Conservation (phyloP, 2,113 vertebrate species). For the Mystacornis crossleyi region DNA sequence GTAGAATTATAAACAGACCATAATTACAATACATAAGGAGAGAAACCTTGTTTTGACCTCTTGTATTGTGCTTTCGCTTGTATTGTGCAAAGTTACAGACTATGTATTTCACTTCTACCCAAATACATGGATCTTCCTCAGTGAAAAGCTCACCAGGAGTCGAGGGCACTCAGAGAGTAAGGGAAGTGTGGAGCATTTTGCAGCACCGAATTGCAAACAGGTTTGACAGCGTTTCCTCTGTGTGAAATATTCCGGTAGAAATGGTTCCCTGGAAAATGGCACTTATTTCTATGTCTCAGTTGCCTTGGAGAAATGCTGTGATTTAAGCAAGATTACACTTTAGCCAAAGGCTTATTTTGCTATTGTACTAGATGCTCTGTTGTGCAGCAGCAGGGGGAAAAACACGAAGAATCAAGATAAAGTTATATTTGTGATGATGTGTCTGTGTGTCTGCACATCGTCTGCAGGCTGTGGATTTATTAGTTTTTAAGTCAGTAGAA, state of each 20-base stretch:
- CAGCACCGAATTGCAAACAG: not conserved
- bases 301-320: not conserved
- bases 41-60: constrained; percentile 47
- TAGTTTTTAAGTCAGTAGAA: constrained; percentile 4
- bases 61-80: constrained; percentile 28
- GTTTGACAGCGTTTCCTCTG: not conserved
- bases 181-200: not conserved
- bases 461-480: constrained; percentile 33
- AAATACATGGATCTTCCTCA: not conserved
- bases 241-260: not conserved
- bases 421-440: constrained; percentile 23
- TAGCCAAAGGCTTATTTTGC: not conserved
- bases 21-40: not conserved
- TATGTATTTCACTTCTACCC: not conserved
- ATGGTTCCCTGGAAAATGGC: not conserved
- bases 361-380: not conserved
- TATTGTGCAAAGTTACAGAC: not conserved
- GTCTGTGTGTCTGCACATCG: constrained; percentile 42
- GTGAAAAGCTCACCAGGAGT: not conserved
- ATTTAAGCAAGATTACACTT: not conserved
- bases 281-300: not conserved
- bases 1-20: constrained; percentile 46
- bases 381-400: not conserved
- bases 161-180: not conserved
- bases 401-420: not conserved